Conservation (phyloP, 2,797 vertebrate species). For the Okamejei kenojei region DNA sequence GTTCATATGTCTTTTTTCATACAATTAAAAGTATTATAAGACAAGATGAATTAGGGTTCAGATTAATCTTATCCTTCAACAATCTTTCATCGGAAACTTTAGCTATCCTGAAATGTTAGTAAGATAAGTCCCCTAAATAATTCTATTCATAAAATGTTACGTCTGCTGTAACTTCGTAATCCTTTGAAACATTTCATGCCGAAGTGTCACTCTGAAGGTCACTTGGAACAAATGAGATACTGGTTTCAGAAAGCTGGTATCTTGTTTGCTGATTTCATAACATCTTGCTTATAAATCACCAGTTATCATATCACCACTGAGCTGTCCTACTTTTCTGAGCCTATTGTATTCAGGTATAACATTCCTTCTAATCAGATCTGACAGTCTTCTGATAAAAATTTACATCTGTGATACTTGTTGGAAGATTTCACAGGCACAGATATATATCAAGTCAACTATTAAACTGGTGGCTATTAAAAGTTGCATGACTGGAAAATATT, state of each 20-base stretch:
- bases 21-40: neutral
- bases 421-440: neutral
- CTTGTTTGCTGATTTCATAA: neutral
- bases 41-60: too few species aligned
- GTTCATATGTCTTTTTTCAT: neutral
- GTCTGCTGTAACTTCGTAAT: neutral
- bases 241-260: neutral
- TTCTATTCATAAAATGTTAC: neutral
- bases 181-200: neutral
- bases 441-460: neutral
- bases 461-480: neutral
- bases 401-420: neutral
- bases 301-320: neutral
- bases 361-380: neutral
- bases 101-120: neutral
- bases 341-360: slow-evolving; percentile 25
- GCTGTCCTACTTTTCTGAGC: slow-evolving; percentile 7
- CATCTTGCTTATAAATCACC: slow-evolving; percentile 12
- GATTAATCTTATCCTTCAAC: neutral
- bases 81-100: neutral
- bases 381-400: slow-evolving; percentile 5
- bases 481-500: neutral
- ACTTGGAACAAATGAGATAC: neutral
- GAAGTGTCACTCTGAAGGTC: neutral
- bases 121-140: neutral